phyloP scores from a whole-genome alignment of 35 echinoderm and acorn worm genomes.

The Antedon bifida region DNA sequence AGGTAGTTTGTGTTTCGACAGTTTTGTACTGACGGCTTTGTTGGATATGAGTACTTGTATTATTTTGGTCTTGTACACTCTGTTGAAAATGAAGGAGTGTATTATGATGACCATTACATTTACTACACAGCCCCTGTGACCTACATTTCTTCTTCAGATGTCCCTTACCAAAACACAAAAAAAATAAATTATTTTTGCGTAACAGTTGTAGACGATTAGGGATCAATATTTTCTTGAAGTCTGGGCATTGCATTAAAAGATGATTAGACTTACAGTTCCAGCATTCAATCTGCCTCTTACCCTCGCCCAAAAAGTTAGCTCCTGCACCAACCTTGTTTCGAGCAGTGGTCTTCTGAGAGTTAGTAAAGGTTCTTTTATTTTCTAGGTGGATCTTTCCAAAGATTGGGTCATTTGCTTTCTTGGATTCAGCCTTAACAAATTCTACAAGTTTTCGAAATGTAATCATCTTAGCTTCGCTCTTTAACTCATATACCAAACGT shows the following conservation, averaged over 20 bases:
- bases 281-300: not conserved
- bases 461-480: not conserved
- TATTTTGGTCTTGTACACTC: not conserved
- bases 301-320: not conserved
- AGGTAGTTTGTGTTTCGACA: not conserved
- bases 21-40: not conserved
- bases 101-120: constrained; percentile 1
- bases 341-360: not conserved
- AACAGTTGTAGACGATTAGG: too few species aligned
- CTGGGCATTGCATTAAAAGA: too few species aligned
- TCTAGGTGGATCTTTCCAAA: not conserved
- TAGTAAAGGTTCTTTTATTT: not conserved
- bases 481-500: not conserved
- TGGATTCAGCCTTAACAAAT: not conserved
- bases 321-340: not conserved
- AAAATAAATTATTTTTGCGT: too few species aligned
- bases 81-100: constrained; percentile 46
- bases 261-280: not conserved
- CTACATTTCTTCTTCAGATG: too few species aligned
- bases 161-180: too few species aligned
- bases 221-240: too few species aligned
- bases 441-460: not conserved
- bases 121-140: too few species aligned
- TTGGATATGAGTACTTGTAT: not conserved
- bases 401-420: not conserved